Base-by-base conservation (phyloP, 2,888 invertebrate genomes). In the Lysandra coridon region DNA sequence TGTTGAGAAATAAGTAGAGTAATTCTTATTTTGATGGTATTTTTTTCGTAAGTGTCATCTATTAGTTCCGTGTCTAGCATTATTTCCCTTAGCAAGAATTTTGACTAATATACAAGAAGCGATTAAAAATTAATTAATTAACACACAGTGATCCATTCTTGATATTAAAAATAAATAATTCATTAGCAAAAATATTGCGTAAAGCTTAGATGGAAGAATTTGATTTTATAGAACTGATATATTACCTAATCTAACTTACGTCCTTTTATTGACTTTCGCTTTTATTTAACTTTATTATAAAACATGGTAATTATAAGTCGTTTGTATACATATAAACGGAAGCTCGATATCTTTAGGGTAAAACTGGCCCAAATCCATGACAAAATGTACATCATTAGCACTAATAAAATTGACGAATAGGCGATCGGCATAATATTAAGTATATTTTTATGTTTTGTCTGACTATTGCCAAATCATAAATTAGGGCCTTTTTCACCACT, bases 261-360 rank as follows among this genome's bases (percentile, higher is more conserved):
- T 76, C 76, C 17, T 76, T 53, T 75, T 76, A 53, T 53, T 49
- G 30, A 53, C 76, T 76, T 53, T 76, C 76, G 53, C 53, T 53
- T 53, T 53, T 53, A 53, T 53, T 53, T 53, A 53, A 53, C 53
- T 53, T 5, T 33, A 33, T 53, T 76, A 76, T 53, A 49, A 23
- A 1, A 14, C 57, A 17, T 53, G 73, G 37, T 12, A 74, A 74
- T 74, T 6, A 40, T n/a, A 73, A 6, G 64, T 33, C 30, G 5
- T 69, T 33, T 69, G 69, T 69, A 69, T 69, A 69, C 69, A 33
- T 12, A 69, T 33, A 69, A 69, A 69, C 33, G 69, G 69, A 33
- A 69, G 33, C 14, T 33, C 14, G 69, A 23, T 69, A 33, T 14
- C 1, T 69, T 69, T 33, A 33, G 33, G 69, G 1, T 14, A 12